Evolutionary conservation across 2,797 vertebrate species (phyloP), one percentile per base, ranked within the genome.

Genomic region (Sparidentex hasta): DNA sequence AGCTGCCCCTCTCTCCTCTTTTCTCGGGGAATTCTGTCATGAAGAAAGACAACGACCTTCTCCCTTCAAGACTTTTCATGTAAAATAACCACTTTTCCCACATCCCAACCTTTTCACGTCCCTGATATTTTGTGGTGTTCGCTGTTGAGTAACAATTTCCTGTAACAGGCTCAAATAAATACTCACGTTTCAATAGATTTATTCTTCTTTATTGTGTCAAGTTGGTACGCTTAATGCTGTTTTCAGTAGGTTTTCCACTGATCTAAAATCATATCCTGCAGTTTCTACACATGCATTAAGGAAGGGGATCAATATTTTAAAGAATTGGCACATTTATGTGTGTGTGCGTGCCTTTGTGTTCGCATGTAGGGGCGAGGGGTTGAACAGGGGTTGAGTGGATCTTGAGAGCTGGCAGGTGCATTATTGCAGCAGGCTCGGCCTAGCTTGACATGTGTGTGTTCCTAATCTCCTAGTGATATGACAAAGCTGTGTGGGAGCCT

Each of bases 391-490:
- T 89, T 89, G 91, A 88, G 91, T 91, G 87, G 91, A 92, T 93
- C 88, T 87, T 65, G 87, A 92, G 84, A 85, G 89, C 84, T 91
- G 91, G 94, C 94, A 95, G 94, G 93, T 95, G 93, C 88, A 90
- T 95, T 94, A 94, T 93, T 94, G 92, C 91, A 87, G 84, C 81
- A 77, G 87, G 87, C 89, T 91, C 87, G 81, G 84, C 76, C 83
- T 88, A 84, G 90, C 90, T 92, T 94, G 94, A 92, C 90, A 85
- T 92, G 90, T 92, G 90, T 93, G 92, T 93, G 90, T 93, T 90
- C 87, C 87, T 95, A 93, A 94, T 95, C 93, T 95, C 88, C 85
- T 59, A 80, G 85, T 93, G 92, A 94, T 93, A 91, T 94, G 94
- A 94, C 94, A 94, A 94, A 94, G 93, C 94, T 92, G 92, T 90